phyloP scores from a whole-genome alignment of 2,797 vertebrate genomes.

The Chlorospingus flavigularis region DNA sequence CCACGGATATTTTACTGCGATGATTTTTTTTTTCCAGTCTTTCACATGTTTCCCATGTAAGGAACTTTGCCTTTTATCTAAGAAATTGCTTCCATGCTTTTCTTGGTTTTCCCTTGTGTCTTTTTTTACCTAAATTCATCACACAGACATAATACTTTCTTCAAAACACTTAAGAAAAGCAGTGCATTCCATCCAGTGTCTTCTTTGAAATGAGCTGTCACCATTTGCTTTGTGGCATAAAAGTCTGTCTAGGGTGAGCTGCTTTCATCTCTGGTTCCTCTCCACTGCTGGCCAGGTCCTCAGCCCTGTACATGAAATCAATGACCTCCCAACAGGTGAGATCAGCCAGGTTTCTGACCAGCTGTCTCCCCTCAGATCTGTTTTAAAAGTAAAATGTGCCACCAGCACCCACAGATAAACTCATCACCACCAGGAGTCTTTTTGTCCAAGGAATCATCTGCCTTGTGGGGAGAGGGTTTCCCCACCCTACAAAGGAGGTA shows the following conservation, averaged over 20 bases:
- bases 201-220: background rate
- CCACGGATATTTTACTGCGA: background rate
- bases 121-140: background rate
- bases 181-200: background rate
- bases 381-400: background rate
- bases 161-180: background rate
- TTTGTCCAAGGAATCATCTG: background rate
- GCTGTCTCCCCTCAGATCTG: background rate
- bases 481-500: background rate
- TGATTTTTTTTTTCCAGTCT: background rate
- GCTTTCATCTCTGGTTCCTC: fast-evolving
- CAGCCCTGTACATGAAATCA: background rate
- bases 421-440: background rate
- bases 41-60: background rate
- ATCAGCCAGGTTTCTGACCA: background rate
- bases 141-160: background rate
- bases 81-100: background rate
- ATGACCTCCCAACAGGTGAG: background rate
- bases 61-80: background rate
- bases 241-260: background rate
- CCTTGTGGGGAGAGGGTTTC: fast-evolving
- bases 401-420: background rate
- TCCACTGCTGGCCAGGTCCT: background rate
- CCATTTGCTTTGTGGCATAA: background rate
- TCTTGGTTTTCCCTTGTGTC: background rate